Conservation (phyloP, 2,888 invertebrate genomes). For the Drosophila paranaensis region DNA sequence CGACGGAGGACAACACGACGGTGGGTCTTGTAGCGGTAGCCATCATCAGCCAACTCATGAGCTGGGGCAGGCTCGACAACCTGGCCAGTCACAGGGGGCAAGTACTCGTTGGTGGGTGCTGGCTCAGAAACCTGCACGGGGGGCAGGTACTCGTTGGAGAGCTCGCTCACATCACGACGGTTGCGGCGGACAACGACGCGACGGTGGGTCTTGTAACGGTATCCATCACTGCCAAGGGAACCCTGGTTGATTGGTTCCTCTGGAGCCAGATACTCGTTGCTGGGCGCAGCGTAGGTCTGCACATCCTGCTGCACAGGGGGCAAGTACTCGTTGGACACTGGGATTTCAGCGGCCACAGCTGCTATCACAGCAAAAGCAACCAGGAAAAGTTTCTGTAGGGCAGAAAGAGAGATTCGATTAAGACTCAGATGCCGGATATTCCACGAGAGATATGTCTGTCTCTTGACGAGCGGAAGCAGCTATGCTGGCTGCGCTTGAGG, state of each 20-base stretch:
- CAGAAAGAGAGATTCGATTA: constrained; percentile 17
- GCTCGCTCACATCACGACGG: constrained; percentile 79
- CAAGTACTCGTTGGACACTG: constrained; percentile 77
- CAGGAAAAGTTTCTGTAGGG: constrained; percentile 80
- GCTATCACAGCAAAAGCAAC: constrained; percentile 81
- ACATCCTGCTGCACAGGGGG: constrained; percentile 72
- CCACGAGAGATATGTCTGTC: background rate
- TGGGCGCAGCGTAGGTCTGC: constrained; percentile 60
- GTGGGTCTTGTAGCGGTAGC: constrained; percentile 83
- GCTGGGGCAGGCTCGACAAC: constrained; percentile 62
- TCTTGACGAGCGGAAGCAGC: background rate
- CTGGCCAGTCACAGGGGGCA: constrained; percentile 44
- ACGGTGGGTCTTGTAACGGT: constrained; percentile 80
- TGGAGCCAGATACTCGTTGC: constrained; percentile 75
- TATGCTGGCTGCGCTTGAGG: background rate
- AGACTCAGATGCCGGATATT: background rate
- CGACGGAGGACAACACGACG: constrained; percentile 77
- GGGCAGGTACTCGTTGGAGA: constrained; percentile 80
- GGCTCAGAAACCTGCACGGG: constrained; percentile 49
- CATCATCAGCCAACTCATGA: constrained; percentile 80
- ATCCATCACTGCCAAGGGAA: constrained; percentile 60
- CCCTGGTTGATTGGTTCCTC: constrained; percentile 24
- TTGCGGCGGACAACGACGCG: constrained; percentile 71
- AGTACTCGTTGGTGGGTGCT: constrained; percentile 56
- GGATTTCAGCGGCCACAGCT: constrained; percentile 74